Evolutionary conservation across 1,140 invertebrate genomes (phyloP).

Genomic region (Drosophila novamexicana): DNA sequence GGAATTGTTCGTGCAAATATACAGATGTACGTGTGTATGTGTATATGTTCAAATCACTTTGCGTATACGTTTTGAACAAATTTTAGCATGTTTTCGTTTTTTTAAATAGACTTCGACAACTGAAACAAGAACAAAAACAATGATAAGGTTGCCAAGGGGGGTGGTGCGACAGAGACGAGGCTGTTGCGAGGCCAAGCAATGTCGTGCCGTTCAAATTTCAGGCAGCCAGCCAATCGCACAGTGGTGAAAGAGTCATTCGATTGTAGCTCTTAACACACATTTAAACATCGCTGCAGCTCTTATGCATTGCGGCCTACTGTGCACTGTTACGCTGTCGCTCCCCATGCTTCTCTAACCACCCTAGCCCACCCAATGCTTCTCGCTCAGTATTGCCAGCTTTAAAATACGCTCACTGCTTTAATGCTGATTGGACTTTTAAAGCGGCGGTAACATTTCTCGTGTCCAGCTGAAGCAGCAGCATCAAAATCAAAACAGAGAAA

Average conservation of each 20-base stretch:
- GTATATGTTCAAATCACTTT: conserved; percentile 14
- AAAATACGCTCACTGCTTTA: conserved; percentile 60
- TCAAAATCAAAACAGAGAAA: conserved; percentile 76
- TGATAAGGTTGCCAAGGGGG: conserved; percentile 41
- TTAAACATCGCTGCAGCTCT: conserved; percentile 4
- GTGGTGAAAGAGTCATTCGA: conserved; percentile 23
- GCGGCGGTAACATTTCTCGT: conserved; percentile 46
- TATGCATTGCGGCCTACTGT: conserved; percentile 34
- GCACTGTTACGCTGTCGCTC: conserved; percentile 15
- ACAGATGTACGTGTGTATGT: conserved; percentile 21
- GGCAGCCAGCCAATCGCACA: conserved; percentile 40
- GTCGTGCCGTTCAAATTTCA: conserved; percentile 67
- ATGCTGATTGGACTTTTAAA: conserved; percentile 71
- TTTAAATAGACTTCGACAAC: conserved; percentile 62
- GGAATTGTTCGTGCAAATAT: conserved; percentile 1
- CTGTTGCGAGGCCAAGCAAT: conserved; percentile 39
- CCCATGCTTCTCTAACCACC: conserved; percentile 7
- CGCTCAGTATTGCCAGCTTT: conserved; percentile 52
- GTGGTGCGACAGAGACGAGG: conserved; percentile 27
- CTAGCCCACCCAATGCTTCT: conserved; percentile 13
- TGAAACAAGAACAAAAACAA: conserved; percentile 50
- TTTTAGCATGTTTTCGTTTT: conserved; percentile 66
- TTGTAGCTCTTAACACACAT: not conserved
- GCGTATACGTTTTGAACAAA: conserved; percentile 62
- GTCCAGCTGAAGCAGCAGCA: conserved; percentile 43